phyloP scores from a whole-genome alignment of 1,140 invertebrate genomes.

The Anadara kagoshimensis region DNA sequence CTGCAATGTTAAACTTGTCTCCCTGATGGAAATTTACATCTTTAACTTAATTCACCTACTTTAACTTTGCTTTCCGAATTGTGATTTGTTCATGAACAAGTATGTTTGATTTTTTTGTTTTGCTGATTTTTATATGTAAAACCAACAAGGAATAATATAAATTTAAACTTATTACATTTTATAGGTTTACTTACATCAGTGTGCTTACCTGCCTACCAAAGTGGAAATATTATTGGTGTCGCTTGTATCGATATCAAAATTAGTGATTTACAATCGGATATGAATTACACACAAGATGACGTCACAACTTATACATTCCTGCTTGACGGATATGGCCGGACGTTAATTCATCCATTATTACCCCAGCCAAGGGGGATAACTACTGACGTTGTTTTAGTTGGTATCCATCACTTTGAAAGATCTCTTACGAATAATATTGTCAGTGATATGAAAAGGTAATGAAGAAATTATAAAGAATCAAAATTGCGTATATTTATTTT shows the following conservation, averaged over 20 bases:
- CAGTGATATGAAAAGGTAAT: conserved; percentile 30
- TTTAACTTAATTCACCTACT: no score
- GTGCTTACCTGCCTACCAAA: conserved; percentile 4
- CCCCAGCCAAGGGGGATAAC: conserved; percentile 5
- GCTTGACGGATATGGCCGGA: conserved; percentile 17
- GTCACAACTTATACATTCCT: conserved; percentile 20
- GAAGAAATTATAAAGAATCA: no score
- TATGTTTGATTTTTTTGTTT: no score
- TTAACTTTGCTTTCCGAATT: no score
- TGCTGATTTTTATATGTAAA: no score
- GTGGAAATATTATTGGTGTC: conserved; percentile 7
- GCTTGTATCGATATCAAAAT: conserved; percentile 24
- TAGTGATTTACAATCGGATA: conserved; percentile 13
- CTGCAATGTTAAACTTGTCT: no score
- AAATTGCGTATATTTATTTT: no score
- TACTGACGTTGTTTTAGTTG: background rate
- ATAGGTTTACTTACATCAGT: conserved; percentile 12
- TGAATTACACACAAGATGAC: conserved; percentile 6
- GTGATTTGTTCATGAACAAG: no score
- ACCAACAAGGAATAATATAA: no score
- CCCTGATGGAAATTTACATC: no score
- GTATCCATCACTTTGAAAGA: conserved; percentile 24
- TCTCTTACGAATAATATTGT: background rate
- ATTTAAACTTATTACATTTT: no score
- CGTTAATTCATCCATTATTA: conserved; percentile 25